Evolutionary conservation across 1,140 invertebrate genomes (phyloP).

Genomic region (Steinernema khuongi): DNA sequence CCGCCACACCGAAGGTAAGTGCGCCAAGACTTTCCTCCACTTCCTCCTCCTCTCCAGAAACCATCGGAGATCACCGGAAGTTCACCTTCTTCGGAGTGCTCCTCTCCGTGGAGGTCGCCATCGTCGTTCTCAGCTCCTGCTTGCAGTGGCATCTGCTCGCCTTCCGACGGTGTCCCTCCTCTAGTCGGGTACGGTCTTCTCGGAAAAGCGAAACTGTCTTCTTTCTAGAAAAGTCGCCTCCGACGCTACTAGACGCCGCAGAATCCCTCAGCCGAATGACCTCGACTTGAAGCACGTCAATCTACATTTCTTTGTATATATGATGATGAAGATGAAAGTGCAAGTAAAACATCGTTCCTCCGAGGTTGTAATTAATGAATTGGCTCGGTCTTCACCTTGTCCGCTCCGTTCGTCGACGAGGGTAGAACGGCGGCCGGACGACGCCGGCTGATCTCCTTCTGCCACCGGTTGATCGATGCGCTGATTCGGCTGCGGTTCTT

Average conservation of each 20-base stretch:
- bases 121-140: background rate
- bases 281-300: background rate
- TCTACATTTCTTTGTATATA: background rate
- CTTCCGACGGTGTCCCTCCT: background rate
- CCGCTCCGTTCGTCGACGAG: background rate
- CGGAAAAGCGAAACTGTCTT: background rate
- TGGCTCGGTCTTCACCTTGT: background rate
- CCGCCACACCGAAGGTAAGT: background rate
- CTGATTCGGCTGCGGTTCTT: background rate
- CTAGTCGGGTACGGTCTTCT: background rate
- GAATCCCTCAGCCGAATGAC: background rate
- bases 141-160: constrained; percentile 3
- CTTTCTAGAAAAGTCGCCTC: background rate
- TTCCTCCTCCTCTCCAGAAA: background rate
- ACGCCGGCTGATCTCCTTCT: background rate
- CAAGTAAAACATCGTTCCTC: background rate
- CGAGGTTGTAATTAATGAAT: background rate
- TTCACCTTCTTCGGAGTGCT: background rate
- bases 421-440: background rate
- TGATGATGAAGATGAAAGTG: background rate
- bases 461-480: constrained; percentile 1
- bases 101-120: background rate
- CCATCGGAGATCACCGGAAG: background rate
- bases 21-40: background rate
- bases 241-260: background rate